These are phyloP conservation scores for Tenodera sinensis DNA, from an alignment of 2,888 invertebrate genomes.

Conservation along the genomic window DNA sequence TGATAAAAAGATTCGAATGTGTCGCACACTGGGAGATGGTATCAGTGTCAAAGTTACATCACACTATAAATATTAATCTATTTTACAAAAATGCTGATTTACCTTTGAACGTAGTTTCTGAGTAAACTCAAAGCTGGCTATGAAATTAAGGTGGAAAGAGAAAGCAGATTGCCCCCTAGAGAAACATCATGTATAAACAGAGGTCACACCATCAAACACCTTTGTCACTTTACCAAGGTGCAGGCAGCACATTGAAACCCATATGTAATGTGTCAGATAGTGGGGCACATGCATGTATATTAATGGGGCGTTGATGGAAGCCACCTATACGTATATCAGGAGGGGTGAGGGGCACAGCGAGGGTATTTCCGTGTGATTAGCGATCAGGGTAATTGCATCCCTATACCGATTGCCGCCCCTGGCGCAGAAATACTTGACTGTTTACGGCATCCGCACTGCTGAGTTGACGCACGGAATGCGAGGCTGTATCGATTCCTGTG, in stretches of 20 bases:
- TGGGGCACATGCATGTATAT: not conserved
- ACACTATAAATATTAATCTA: too few relatives aligned
- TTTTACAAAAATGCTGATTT: too few relatives aligned
- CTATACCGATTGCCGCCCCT: not conserved
- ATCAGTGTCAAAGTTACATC: too few relatives aligned
- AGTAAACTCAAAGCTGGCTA: too few relatives aligned
- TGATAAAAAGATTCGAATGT: too few relatives aligned
- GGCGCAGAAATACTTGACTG: not conserved
- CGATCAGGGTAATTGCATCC: not conserved
- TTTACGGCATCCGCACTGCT: not conserved
- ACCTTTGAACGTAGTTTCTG: too few relatives aligned
- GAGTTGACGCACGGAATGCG: not conserved
- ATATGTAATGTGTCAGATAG: not conserved
- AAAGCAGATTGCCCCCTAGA: too few relatives aligned
- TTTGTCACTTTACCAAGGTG: not conserved
- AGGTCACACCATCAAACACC: not conserved
- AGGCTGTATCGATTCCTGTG: not conserved
- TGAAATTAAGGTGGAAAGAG: too few relatives aligned
- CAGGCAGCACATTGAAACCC: not conserved
- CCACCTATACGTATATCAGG: not conserved
- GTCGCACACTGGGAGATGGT: too few relatives aligned
- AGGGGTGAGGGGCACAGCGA: not conserved
- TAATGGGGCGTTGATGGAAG: not conserved
- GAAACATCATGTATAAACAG: not conserved
- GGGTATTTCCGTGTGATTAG: conserved; percentile 8